Percentiles rank a stretch among this genome's conserved stretches.
Evolutionary conservation across 2,888 invertebrate species (phyloP).

Genomic region (Drosophila pegasa): DNA sequence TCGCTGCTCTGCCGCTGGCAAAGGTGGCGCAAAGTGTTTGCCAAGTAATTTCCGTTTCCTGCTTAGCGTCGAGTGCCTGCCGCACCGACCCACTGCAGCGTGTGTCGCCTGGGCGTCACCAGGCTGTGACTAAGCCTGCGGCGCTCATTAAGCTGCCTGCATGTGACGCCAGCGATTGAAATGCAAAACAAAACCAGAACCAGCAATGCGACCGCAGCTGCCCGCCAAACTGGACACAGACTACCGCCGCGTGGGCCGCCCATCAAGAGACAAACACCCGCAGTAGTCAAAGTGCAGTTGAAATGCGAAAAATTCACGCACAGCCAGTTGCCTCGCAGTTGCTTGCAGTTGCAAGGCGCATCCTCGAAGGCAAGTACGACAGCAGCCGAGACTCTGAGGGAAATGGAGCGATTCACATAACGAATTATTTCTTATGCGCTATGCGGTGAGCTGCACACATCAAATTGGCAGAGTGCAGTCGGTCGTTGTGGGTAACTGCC

Average conservation of each 20-base stretch:
- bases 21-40: slow-evolving; percentile 74
- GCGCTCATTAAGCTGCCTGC: slow-evolving; percentile 52
- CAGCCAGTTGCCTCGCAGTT: neutral
- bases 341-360: slow-evolving; percentile 1
- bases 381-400: slow-evolving; percentile 24
- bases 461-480: slow-evolving; percentile 62
- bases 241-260: neutral
- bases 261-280: slow-evolving; percentile 29
- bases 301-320: slow-evolving; percentile 41
- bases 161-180: slow-evolving; percentile 22
- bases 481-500: slow-evolving; percentile 1
- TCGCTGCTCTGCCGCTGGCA: slow-evolving; percentile 23
- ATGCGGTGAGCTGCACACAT: slow-evolving; percentile 30
- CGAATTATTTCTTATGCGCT: slow-evolving; percentile 66
- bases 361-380: slow-evolving; percentile 27
- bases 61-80: slow-evolving; percentile 75
- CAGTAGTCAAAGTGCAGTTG: slow-evolving; percentile 56
- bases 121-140: slow-evolving; percentile 11
- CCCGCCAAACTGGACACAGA: slow-evolving; percentile 14
- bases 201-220: slow-evolving; percentile 9
- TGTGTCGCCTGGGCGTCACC: slow-evolving; percentile 2
- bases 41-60: slow-evolving; percentile 80
- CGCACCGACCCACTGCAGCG: slow-evolving; percentile 25
- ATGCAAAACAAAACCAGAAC: slow-evolving; percentile 31
- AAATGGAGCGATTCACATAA: slow-evolving; percentile 59